Conservation (phyloP, 2,888 invertebrate genomes). For the Laothoe populi region DNA sequence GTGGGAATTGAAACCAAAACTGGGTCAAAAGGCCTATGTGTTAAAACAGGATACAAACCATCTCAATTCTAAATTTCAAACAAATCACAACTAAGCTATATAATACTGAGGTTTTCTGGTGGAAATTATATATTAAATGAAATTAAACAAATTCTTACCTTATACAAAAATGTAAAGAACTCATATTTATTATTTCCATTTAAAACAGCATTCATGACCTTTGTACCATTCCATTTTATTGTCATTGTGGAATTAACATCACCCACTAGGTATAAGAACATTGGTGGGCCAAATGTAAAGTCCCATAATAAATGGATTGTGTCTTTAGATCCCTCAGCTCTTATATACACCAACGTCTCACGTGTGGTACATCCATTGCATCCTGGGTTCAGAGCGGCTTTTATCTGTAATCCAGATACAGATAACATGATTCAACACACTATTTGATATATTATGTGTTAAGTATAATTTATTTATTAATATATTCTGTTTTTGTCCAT, state of each 20-base stretch:
- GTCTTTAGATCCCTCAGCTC: constrained; percentile 84
- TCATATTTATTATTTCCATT: neutral
- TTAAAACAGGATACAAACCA: too few relatives aligned
- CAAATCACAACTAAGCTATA: too few relatives aligned
- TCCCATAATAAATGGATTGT: constrained; percentile 88
- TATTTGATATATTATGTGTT: too few relatives aligned
- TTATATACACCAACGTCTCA: constrained; percentile 78
- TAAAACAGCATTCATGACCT: neutral
- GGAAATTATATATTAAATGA: too few relatives aligned
- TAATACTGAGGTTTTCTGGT: too few relatives aligned
- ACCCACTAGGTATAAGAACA: constrained; percentile 83
- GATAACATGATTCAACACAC: neutral
- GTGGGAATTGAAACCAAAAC: too few relatives aligned
- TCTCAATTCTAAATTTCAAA: too few relatives aligned
- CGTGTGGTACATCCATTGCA: constrained; percentile 57
- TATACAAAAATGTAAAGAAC: neutral
- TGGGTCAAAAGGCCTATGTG: too few relatives aligned
- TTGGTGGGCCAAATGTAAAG: constrained; percentile 84
- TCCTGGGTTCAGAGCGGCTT: constrained; percentile 64
- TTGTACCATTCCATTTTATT: constrained; percentile 51
- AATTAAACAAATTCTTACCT: neutral
- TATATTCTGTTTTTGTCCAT: too few relatives aligned
- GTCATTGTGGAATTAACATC: constrained; percentile 69
- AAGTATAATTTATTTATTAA: too few relatives aligned
- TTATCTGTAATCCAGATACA: constrained; percentile 64